Conservation (phyloP, 2,113 vertebrate species). For the Pantherophis guttatus region DNA sequence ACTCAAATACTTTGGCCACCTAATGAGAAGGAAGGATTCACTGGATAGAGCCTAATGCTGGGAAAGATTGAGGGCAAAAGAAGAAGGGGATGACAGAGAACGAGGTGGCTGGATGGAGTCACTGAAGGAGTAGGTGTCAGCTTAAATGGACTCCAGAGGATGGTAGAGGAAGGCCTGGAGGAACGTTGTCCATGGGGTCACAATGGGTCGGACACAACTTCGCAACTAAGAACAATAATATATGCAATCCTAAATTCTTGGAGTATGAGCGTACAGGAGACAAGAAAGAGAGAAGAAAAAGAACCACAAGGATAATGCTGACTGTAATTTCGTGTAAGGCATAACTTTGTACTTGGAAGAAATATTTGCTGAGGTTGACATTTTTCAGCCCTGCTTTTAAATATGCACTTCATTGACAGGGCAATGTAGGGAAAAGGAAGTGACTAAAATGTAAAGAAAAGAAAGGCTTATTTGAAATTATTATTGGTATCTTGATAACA, state of each 20-base stretch:
- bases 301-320: constrained; percentile 40
- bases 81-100: too few relatives aligned
- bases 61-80: too few relatives aligned
- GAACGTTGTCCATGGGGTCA: too few relatives aligned
- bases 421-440: neutral
- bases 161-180: too few relatives aligned
- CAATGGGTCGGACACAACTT: too few relatives aligned
- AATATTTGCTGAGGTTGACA: constrained; percentile 34
- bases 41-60: too few relatives aligned
- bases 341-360: constrained; percentile 36
- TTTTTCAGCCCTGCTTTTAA: constrained; percentile 44
- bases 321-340: constrained; percentile 46
- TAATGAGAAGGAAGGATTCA: too few relatives aligned
- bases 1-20: too few relatives aligned
- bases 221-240: too few relatives aligned
- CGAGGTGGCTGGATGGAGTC: too few relatives aligned
- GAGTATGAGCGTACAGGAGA: neutral
- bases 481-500: neutral
- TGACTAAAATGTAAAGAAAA: constrained; percentile 3
- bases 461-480: neutral
- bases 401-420: constrained; percentile 35
- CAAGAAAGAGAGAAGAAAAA: neutral
- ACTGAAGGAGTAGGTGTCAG: too few relatives aligned
- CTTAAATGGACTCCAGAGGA: too few relatives aligned
- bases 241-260: neutral